Base-by-base conservation (phyloP, 2,113 vertebrate species). In the Malurus cyaneus region DNA sequence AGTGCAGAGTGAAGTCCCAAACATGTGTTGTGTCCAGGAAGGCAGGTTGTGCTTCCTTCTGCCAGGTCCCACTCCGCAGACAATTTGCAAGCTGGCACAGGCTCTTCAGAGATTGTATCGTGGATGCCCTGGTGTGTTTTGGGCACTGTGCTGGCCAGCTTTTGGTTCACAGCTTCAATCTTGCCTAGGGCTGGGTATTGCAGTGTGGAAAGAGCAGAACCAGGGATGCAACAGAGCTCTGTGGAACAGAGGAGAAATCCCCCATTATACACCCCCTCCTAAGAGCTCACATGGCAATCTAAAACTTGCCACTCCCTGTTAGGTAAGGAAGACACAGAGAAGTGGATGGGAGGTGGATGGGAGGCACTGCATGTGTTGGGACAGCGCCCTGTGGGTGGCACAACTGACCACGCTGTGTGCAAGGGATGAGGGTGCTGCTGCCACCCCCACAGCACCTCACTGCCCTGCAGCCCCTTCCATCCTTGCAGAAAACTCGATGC, bases 401-500 rank as follows among this genome's bases (percentile, higher is more conserved):
- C 36, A 57, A 15, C 24, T 2, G 8, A 1, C 20, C 6, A 3
- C 0, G 0, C 32, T 47, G 26, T 15, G 52, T 36, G 50, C 47
- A 26, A 2, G 31, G 47, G 49, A 6, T 5, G 8, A 54, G 57
- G 39, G 47, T 34, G 47, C 62, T 49, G 20, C 65, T 67, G 57
- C 53, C 28, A 11, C 39, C 26, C 21, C 25, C 19, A 9, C 14
- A n/a, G 2, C 14, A n/a, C 10, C 52, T 65, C 80, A 14, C 57
- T 60, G 73, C 74, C 80, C 78, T 72, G 70, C 82, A 82, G 62
- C 46, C 41, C 44, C 57, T 76, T 42, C 72, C 32, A 26, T 41
- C 49, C 69, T 42, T 26, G 15, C 18, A 57, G 49, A 77, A 72
- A 49, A 17, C 29, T 50, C 0, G 0, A 9, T 65, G 41, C 21